phyloP scores from a whole-genome alignment of 2,888 invertebrate genomes.

The Lasioglossum villosulum region DNA sequence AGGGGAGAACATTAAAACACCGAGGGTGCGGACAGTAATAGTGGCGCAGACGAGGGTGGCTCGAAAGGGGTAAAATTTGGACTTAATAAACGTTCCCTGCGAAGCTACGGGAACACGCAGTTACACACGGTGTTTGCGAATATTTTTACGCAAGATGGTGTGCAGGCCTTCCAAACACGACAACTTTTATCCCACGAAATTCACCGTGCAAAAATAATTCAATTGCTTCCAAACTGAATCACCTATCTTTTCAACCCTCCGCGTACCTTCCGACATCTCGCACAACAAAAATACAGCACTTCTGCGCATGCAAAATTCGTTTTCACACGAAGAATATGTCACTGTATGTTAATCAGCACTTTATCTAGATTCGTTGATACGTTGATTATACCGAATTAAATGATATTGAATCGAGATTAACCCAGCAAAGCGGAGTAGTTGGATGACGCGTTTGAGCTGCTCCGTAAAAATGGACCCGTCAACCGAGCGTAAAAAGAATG shows the following conservation, averaged over 20 bases:
- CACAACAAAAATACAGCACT: neutral
- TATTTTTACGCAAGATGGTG: slow-evolving; percentile 33
- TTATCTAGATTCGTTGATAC: neutral
- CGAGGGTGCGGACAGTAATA: slow-evolving; percentile 77
- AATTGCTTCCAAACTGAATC: neutral
- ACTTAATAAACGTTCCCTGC: slow-evolving; percentile 70
- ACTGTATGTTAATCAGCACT: neutral
- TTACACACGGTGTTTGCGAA: slow-evolving; percentile 33
- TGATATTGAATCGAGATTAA: neutral
- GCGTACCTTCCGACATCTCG: neutral
- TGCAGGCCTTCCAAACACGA: neutral
- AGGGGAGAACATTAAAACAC: slow-evolving; percentile 79
- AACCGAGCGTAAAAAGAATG: neutral
- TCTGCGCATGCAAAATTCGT: neutral
- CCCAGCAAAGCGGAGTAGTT: neutral
- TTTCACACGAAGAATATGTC: neutral
- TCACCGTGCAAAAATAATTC: neutral
- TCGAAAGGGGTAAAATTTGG: slow-evolving; percentile 73
- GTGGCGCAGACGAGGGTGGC: slow-evolving; percentile 74
- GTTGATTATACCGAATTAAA: neutral
- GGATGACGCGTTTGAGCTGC: neutral
- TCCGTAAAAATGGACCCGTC: neutral
- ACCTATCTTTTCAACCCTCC: neutral
- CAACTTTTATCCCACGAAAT: neutral
- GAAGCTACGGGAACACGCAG: slow-evolving; percentile 51